These are phyloP conservation scores for Linyphia triangularis DNA, from an alignment of 2,888 invertebrate species.

Conservation along the genomic window DNA sequence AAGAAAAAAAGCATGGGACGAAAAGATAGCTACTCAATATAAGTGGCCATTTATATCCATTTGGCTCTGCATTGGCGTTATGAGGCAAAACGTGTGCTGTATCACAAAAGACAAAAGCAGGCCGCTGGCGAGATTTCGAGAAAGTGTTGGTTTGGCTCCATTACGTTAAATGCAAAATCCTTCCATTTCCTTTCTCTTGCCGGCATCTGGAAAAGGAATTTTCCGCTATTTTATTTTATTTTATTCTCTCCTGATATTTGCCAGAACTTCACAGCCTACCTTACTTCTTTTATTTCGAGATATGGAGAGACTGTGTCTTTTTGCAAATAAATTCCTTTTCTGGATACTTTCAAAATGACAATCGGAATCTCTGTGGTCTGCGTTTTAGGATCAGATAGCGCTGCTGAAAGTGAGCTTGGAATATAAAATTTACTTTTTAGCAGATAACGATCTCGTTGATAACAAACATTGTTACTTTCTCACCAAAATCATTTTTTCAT, in stretches of 20 bases:
- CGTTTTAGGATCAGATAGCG: constrained; percentile 37
- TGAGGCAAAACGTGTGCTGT: constrained; percentile 71
- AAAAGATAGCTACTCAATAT: constrained; percentile 66
- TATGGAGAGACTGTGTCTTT: constrained; percentile 34
- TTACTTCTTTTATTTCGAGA: constrained; percentile 13
- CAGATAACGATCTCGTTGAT: neutral
- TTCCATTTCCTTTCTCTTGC: constrained; percentile 16
- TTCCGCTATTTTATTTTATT: constrained; percentile 20
- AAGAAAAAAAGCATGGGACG: constrained; percentile 18
- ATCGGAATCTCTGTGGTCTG: neutral
- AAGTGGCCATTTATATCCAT: constrained; percentile 72
- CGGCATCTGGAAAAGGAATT: constrained; percentile 56
- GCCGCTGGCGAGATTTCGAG: constrained; percentile 67
- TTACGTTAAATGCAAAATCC: constrained; percentile 71
- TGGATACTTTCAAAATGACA: constrained; percentile 67
- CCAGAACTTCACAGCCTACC: constrained; percentile 17
- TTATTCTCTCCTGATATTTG: constrained; percentile 42
- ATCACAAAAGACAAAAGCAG: constrained; percentile 61
- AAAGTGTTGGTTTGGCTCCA: constrained; percentile 67
- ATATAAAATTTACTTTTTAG: neutral
- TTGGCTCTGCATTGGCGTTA: constrained; percentile 67
- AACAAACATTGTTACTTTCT: constrained; percentile 15
- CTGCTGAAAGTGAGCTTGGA: constrained; percentile 10
- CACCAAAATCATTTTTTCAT: neutral
- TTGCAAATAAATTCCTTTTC: constrained; percentile 54